phyloP scores from a whole-genome alignment of 2,888 invertebrate species.

The Netelia fuscicornis region DNA sequence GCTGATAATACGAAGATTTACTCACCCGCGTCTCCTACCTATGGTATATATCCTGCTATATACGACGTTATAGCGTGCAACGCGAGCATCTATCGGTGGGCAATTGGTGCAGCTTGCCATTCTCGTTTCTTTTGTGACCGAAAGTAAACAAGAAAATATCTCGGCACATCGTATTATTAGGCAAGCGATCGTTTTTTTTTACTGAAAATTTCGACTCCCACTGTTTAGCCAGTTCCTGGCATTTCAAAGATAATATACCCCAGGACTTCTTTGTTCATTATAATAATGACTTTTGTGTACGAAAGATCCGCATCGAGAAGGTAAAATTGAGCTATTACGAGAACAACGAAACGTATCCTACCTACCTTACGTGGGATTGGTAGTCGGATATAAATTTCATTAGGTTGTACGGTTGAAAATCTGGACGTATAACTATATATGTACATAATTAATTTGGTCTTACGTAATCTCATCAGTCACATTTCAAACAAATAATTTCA shows the following conservation, averaged over 20 bases:
- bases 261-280: neutral
- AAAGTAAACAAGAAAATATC: neutral
- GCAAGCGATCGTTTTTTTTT: neutral
- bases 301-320: too few species aligned
- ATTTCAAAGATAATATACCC: neutral
- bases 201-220: neutral
- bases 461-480: neutral
- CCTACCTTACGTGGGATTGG: too few species aligned
- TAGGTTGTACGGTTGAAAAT: too few species aligned
- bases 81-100: neutral
- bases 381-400: too few species aligned
- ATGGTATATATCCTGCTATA: neutral
- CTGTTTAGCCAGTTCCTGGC: neutral
- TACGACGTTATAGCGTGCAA: neutral
- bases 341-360: too few species aligned
- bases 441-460: neutral
- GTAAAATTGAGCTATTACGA: too few species aligned
- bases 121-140: neutral
- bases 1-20: too few species aligned
- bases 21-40: too few species aligned
- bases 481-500: neutral
- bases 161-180: slow-evolving; percentile 4
- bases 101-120: neutral
- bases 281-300: neutral
- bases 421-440: too few species aligned